Evolutionary conservation across 2,888 invertebrate species (phyloP).

Genomic region (Drosophila pegasa): DNA sequence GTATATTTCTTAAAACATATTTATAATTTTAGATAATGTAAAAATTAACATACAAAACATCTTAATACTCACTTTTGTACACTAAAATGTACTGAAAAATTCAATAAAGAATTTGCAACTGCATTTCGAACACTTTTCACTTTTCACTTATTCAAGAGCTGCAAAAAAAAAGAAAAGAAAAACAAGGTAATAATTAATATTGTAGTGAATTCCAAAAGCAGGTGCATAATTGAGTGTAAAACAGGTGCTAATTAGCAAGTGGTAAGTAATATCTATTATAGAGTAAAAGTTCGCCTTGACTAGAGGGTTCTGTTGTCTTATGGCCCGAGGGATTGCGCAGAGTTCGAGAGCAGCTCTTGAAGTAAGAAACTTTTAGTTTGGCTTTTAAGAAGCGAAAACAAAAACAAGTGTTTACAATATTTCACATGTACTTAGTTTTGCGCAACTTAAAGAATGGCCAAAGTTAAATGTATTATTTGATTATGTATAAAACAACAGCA

Average conservation of each 20-base stretch:
- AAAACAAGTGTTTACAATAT: conserved; percentile 55
- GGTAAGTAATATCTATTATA: conserved; percentile 29
- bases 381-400: conserved; percentile 23
- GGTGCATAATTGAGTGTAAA: conserved; percentile 15
- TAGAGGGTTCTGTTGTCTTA: not conserved
- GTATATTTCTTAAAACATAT: too few species aligned
- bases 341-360: conserved; percentile 6
- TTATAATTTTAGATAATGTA: too few species aligned
- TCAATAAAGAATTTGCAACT: not conserved
- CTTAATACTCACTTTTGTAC: not conserved
- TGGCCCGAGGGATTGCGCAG: not conserved
- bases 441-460: conserved; percentile 39
- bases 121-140: not conserved
- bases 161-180: not conserved
- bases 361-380: conserved; percentile 31
- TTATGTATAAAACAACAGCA: conserved; percentile 49
- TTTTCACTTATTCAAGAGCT: not conserved
- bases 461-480: conserved; percentile 65
- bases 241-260: conserved; percentile 35
- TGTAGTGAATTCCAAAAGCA: not conserved
- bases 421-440: conserved; percentile 42
- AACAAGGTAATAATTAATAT: conserved; percentile 2
- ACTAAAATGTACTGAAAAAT: not conserved
- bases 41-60: not conserved
- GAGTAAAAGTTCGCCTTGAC: not conserved